phyloP scores from a whole-genome alignment of 30 jellyfish, hydroid and myxozoan genomes.

The Cassiopea xamachana region DNA sequence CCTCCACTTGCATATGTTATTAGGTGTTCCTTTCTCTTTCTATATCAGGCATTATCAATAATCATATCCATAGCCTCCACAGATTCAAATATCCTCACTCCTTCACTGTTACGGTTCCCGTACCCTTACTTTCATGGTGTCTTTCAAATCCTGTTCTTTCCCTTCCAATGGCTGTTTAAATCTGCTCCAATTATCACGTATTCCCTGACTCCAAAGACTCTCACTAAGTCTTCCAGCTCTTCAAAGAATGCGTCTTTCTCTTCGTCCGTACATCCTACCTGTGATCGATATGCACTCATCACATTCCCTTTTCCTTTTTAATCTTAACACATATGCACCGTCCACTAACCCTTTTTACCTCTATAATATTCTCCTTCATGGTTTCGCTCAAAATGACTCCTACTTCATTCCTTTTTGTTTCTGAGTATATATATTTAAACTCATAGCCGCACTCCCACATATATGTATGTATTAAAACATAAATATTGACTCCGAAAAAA shows the following conservation, averaged over 20 bases:
- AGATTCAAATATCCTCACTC: conserved; percentile 11
- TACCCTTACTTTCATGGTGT: conserved; percentile 1
- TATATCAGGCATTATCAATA: neutral
- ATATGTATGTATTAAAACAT: no score
- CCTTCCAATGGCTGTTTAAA: neutral
- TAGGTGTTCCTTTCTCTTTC: neutral
- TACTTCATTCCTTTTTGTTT: conserved; percentile 26
- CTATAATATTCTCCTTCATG: conserved; percentile 11
- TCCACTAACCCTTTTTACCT: conserved; percentile 22
- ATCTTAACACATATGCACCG: conserved; percentile 21
- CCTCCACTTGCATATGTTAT: conserved; percentile 7
- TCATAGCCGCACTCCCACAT: neutral
- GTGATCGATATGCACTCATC: conserved; percentile 17
- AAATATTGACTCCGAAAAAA: no score
- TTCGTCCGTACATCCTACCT: neutral
- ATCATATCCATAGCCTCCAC: neutral
- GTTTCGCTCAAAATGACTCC: conserved; percentile 18
- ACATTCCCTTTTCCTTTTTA: conserved; percentile 20
- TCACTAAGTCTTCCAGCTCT: conserved; percentile 19
- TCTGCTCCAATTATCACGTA: neutral
- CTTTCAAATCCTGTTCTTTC: neutral
- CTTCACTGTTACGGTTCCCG: conserved; percentile 15
- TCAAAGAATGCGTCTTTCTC: conserved; percentile 18
- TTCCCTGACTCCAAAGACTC: neutral
- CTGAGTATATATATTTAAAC: neutral